Evolutionary conservation across 2,797 vertebrate genomes (phyloP).

Genomic region (Alcedo quadribrachys): DNA sequence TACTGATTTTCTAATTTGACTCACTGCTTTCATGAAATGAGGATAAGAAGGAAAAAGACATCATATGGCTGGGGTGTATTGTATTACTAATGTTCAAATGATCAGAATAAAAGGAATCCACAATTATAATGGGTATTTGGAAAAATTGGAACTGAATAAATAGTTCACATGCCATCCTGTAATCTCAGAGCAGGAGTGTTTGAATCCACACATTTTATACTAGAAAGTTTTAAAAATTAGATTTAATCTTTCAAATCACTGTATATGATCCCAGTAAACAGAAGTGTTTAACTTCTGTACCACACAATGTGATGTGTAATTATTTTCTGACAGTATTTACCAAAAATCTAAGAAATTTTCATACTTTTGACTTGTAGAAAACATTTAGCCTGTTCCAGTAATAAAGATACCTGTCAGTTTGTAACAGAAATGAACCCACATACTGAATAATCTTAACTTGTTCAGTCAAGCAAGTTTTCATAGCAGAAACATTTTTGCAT

Average conservation of each 20-base stretch:
- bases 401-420: constrained; percentile 28
- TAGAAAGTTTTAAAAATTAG: constrained; percentile 1
- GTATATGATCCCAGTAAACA: neutral
- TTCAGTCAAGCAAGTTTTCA: neutral
- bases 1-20: neutral
- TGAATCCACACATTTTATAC: neutral
- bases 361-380: neutral
- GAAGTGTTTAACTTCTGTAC: neutral
- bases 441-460: constrained; percentile 14
- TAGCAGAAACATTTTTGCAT: neutral
- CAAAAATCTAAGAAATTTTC: constrained; percentile 13
- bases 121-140: neutral
- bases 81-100: neutral
- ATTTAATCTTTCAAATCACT: neutral
- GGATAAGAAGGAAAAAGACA: neutral
- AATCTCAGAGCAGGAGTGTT: neutral
- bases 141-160: neutral
- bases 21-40: neutral
- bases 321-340: constrained; percentile 53
- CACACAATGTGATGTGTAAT: neutral
- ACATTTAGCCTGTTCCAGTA: neutral
- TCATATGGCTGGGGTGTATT: neutral
- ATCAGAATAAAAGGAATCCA: neutral
- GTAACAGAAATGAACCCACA: neutral
- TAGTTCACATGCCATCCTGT: neutral